A percentile compares a stretch with the other conserved stretches of the same genome.
phyloP scores from a whole-genome alignment of 2,888 invertebrate species.

The Antheraea yamamai region DNA sequence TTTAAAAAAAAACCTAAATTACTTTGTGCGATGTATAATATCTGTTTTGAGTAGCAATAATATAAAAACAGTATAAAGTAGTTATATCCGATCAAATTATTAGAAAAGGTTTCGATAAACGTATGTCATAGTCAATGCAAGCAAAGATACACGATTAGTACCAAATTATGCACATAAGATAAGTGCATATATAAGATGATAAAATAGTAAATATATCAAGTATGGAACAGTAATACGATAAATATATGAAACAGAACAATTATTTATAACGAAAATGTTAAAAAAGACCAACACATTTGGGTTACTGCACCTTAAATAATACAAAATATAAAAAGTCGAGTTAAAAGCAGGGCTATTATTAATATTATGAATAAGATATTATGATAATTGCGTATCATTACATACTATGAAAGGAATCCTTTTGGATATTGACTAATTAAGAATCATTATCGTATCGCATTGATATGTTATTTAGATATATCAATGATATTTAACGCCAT shows the following conservation, averaged over 20 bases:
- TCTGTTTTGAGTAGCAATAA: too few species aligned
- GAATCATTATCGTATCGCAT: constrained; percentile 12
- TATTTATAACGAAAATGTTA: background rate
- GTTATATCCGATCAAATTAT: too few species aligned
- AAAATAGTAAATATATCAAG: too few species aligned
- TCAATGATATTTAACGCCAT: background rate
- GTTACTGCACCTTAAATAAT: constrained; percentile 38
- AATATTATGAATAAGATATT: constrained; percentile 20
- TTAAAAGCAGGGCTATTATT: constrained; percentile 23
- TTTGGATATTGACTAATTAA: constrained; percentile 11
- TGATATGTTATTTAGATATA: constrained; percentile 1
- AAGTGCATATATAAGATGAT: too few species aligned
- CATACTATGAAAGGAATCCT: constrained; percentile 15
- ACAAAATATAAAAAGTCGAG: constrained; percentile 26
- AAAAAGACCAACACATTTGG: background rate
- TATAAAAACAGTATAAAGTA: too few species aligned
- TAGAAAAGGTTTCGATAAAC: background rate
- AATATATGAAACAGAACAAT: background rate
- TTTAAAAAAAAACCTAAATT: too few species aligned
- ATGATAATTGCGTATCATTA: constrained; percentile 15
- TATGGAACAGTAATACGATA: too few species aligned
- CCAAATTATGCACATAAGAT: background rate
- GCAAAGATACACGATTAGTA: background rate
- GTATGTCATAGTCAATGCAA: background rate
- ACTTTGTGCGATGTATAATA: too few species aligned